Percentiles rank a stretch among this genome's conserved stretches.
Conservation (phyloP, 2,797 vertebrate genomes). For the Parauchenoglanis punctatus region DNA sequence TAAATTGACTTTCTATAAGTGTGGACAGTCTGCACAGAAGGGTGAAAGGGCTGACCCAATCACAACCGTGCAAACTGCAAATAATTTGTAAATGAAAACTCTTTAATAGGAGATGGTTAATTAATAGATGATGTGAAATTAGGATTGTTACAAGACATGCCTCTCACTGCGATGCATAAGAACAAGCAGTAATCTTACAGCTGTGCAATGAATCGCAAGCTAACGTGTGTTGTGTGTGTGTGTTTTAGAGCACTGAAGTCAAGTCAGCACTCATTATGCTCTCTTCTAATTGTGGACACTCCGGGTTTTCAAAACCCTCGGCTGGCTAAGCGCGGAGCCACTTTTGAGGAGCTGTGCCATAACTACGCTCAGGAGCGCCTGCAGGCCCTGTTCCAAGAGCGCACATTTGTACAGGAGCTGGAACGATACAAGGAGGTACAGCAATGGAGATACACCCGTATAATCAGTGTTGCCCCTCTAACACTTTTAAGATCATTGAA, state of each 20-base stretch:
- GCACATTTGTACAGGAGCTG: slow-evolving; percentile 88
- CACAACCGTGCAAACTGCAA: not conserved
- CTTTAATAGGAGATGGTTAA: too few relatives aligned
- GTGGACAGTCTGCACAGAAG: not conserved
- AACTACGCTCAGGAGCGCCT: slow-evolving; percentile 96
- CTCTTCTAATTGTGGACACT: slow-evolving; percentile 92
- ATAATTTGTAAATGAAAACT: not conserved
- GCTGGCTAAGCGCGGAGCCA: slow-evolving; percentile 84
- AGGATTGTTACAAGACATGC: not conserved
- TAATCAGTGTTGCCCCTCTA: not conserved
- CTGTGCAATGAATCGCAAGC: not conserved
- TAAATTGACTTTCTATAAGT: not conserved
- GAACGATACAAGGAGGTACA: slow-evolving; percentile 96
- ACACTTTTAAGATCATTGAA: not conserved
- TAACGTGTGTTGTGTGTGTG: not conserved
- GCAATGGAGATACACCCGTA: not conserved
- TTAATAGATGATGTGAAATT: not conserved
- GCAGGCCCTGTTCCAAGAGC: slow-evolving; percentile 92
- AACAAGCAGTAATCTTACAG: not conserved
- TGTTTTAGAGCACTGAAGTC: slow-evolving; percentile 84
- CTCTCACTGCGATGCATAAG: not conserved
- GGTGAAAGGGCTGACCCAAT: not conserved
- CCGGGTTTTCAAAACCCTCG: slow-evolving; percentile 96
- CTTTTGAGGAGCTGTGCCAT: slow-evolving; percentile 96
- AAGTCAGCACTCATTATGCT: slow-evolving; percentile 92